These are phyloP conservation scores for Symphodus melops DNA, from an alignment of 2,113 vertebrate species.

Conservation along the genomic window DNA sequence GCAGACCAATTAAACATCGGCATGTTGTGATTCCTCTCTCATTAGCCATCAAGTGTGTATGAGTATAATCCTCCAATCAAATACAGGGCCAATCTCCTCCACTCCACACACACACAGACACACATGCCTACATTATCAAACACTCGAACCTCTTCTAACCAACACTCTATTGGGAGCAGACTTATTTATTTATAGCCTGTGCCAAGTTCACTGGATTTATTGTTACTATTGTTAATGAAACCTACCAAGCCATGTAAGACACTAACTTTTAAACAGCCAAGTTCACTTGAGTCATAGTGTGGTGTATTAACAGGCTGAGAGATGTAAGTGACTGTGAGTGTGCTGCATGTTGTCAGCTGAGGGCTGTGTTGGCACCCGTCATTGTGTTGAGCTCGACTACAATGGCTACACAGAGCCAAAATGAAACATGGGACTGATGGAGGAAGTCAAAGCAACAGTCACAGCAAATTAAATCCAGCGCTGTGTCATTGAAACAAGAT, in stretches of 20 bases:
- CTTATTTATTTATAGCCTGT: slow-evolving; percentile 75
- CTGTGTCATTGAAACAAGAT: slow-evolving; percentile 25
- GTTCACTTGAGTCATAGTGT: slow-evolving; percentile 52
- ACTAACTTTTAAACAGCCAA: slow-evolving; percentile 44
- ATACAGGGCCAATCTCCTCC: slow-evolving; percentile 23
- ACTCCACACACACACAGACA: slow-evolving; percentile 21
- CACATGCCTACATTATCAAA: not conserved
- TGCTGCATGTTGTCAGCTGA: slow-evolving; percentile 33
- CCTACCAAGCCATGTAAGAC: slow-evolving; percentile 56
- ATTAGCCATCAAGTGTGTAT: slow-evolving; percentile 59
- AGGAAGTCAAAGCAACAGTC: slow-evolving; percentile 22
- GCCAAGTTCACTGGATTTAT: slow-evolving; percentile 69
- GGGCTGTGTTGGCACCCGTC: slow-evolving; percentile 23
- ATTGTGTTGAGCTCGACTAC: slow-evolving; percentile 34
- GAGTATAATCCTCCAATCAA: slow-evolving; percentile 40
- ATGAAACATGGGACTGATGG: slow-evolving; percentile 24
- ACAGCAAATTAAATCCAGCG: slow-evolving; percentile 23
- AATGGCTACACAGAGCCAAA: slow-evolving; percentile 17
- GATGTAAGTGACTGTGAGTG: slow-evolving; percentile 50
- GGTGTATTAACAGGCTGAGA: slow-evolving; percentile 50
- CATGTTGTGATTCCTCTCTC: slow-evolving; percentile 71
- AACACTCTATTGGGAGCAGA: slow-evolving; percentile 44
- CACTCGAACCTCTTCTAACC: slow-evolving; percentile 50
- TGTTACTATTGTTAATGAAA: slow-evolving; percentile 76
- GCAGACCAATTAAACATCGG: slow-evolving; percentile 69